Conservation (phyloP, 2,888 invertebrate species). For the Euphydryas editha region DNA sequence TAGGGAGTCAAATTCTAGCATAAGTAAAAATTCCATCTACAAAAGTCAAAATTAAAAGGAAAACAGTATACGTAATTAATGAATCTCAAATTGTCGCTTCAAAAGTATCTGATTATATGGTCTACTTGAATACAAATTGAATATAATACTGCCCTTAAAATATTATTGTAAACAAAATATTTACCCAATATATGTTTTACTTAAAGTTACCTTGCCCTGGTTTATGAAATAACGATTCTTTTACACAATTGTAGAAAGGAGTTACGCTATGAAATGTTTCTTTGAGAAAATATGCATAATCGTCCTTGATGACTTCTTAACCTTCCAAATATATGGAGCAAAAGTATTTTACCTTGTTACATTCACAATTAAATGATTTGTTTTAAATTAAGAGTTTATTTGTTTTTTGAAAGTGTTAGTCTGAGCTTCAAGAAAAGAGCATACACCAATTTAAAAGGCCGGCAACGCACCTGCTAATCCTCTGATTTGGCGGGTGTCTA, state of each 20-base stretch:
- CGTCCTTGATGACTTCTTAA: neutral
- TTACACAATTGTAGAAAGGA: constrained; percentile 17
- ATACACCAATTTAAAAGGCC: too few species aligned
- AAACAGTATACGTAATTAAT: too few species aligned
- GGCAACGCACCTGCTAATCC: too few species aligned
- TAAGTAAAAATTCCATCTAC: too few species aligned
- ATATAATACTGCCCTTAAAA: neutral
- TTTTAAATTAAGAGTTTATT: too few species aligned
- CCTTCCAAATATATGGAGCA: too few species aligned
- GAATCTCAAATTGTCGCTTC: too few species aligned
- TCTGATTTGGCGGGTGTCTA: too few species aligned
- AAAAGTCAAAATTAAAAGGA: too few species aligned
- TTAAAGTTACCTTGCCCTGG: constrained; percentile 8
- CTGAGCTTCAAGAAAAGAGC: too few species aligned
- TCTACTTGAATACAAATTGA: neutral
- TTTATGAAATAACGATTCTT: neutral
- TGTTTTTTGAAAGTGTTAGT: too few species aligned
- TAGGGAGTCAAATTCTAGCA: too few species aligned
- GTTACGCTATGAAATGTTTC: neutral
- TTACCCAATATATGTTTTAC: neutral
- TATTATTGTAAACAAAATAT: neutral
- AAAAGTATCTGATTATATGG: neutral
- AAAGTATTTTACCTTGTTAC: neutral
- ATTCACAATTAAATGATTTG: neutral
- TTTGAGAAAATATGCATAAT: neutral